Percentiles rank a stretch among this genome's conserved stretches.
Conservation (phyloP, 2,797 vertebrate species). For the Eurystomus glaucurus region DNA sequence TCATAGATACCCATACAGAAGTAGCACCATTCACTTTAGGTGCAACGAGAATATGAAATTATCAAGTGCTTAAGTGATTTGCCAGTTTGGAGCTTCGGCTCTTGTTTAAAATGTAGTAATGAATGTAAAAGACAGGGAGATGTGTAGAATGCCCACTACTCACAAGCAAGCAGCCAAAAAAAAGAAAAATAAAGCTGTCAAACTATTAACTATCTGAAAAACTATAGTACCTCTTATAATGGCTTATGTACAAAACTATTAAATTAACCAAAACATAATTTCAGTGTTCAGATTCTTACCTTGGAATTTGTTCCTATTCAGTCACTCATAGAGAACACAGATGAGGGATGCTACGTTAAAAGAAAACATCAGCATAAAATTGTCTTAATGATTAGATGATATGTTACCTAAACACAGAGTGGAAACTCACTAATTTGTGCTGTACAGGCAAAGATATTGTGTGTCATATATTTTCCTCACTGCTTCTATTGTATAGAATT, state of each 20-base stretch:
- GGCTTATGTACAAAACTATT: conserved; percentile 54
- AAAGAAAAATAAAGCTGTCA: not conserved
- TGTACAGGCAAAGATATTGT: not conserved
- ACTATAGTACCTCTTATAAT: conserved; percentile 36
- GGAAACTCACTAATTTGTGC: conserved; percentile 54
- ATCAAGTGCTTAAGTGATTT: not conserved
- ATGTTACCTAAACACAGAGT: not conserved
- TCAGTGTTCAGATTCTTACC: conserved; percentile 61
- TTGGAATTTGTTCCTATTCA: conserved; percentile 61
- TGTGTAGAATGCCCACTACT: not conserved
- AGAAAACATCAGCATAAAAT: conserved; percentile 40
- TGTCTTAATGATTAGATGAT: conserved; percentile 30
- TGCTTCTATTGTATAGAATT: conserved; percentile 18
- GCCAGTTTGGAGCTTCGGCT: not conserved
- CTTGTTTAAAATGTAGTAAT: not conserved
- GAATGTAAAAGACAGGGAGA: not conserved
- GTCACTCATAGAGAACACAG: conserved; percentile 13
- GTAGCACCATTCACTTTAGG: not conserved
- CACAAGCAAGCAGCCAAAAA: not conserved
- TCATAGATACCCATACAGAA: not conserved
- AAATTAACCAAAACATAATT: conserved; percentile 8
- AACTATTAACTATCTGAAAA: conserved; percentile 48
- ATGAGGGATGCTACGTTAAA: conserved; percentile 63
- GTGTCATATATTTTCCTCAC: not conserved
- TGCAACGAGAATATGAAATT: not conserved